Percentiles rank a stretch among this genome's conserved stretches.
Conservation (phyloP, 2,888 invertebrate species). For the Aphrophora alni region DNA sequence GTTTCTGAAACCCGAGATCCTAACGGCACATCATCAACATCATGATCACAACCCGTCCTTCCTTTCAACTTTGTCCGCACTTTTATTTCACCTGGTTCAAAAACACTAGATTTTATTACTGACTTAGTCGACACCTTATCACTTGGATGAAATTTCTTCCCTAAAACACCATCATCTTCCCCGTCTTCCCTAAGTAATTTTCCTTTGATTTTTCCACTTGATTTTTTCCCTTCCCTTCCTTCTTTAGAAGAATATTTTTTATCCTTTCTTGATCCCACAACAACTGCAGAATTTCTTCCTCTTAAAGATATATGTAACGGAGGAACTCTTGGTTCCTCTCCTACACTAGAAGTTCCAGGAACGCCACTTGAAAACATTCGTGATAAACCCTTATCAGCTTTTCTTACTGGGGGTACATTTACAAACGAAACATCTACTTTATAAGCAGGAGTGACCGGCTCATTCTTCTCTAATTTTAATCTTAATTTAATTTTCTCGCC, state of each 20-base stretch:
- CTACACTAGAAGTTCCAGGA: conserved; percentile 25
- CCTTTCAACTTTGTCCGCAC: conserved; percentile 40
- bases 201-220: conserved; percentile 58
- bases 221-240: conserved; percentile 55
- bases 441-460: conserved; percentile 79
- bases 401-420: conserved; percentile 58
- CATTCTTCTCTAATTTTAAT: conserved; percentile 82
- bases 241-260: conserved; percentile 57
- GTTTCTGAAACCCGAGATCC: conserved; percentile 47
- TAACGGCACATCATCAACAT: conserved; percentile 49
- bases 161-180: conserved; percentile 13
- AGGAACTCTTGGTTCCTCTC: conserved; percentile 81
- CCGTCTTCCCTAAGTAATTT: conserved; percentile 55
- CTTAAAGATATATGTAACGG: conserved; percentile 87
- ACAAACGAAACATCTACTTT: conserved; percentile 82
- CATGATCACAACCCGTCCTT: conserved; percentile 34
- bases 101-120: conserved; percentile 30
- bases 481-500: conserved; percentile 82
- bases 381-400: conserved; percentile 45
- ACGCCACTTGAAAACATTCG: conserved; percentile 37
- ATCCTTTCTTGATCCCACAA: conserved; percentile 77
- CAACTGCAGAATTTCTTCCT: conserved; percentile 80
- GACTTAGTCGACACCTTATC: conserved; percentile 30
- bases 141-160: conserved; percentile 35
- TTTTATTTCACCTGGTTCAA: conserved; percentile 36